Percentiles rank a stretch among this genome's conserved stretches.
These are phyloP conservation scores for Carcinoscorpius rotundicauda DNA, from an alignment of 1,140 invertebrate genomes.

Conservation along the genomic window DNA sequence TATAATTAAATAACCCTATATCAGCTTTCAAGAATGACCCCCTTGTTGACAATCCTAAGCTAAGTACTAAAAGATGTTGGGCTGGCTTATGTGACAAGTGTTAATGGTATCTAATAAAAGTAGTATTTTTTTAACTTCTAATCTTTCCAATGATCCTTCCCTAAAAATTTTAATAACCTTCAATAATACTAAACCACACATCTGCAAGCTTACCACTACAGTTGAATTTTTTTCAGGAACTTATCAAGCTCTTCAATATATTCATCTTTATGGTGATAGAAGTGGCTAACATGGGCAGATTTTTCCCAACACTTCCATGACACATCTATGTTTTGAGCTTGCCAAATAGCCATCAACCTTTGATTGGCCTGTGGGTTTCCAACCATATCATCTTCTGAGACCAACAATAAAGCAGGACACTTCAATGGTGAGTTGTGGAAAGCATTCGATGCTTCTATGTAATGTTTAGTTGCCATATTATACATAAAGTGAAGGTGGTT, in stretches of 20 bases:
- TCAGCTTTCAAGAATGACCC: too few species aligned
- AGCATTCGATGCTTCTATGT: slow-evolving; percentile 58
- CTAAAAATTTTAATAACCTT: too few species aligned
- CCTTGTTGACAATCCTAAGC: too few species aligned
- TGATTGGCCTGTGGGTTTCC: slow-evolving; percentile 53
- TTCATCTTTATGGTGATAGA: slow-evolving; percentile 60
- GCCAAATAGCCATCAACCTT: slow-evolving; percentile 49
- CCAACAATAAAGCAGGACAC: slow-evolving; percentile 61
- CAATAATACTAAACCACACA: too few species aligned
- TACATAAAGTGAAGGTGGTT: slow-evolving; percentile 59
- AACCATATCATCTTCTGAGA: slow-evolving; percentile 67
- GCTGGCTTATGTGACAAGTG: too few species aligned
- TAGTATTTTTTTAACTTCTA: too few species aligned
- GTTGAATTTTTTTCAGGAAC: slow-evolving; percentile 41
- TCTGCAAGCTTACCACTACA: too few species aligned
- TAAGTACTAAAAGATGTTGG: too few species aligned
- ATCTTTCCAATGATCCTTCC: too few species aligned
- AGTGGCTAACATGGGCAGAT: slow-evolving; percentile 73
- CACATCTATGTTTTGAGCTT: slow-evolving; percentile 40
- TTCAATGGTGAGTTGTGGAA: slow-evolving; percentile 59
- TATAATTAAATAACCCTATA: too few species aligned
- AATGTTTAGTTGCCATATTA: slow-evolving; percentile 62
- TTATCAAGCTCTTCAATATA: slow-evolving; percentile 54
- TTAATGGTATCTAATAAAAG: too few species aligned
- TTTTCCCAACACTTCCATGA: slow-evolving; percentile 65